A percentile compares a stretch with the other conserved stretches of the same genome.
Evolutionary conservation across 2,888 invertebrate species (phyloP).

Genomic region (Pteria penguin): DNA sequence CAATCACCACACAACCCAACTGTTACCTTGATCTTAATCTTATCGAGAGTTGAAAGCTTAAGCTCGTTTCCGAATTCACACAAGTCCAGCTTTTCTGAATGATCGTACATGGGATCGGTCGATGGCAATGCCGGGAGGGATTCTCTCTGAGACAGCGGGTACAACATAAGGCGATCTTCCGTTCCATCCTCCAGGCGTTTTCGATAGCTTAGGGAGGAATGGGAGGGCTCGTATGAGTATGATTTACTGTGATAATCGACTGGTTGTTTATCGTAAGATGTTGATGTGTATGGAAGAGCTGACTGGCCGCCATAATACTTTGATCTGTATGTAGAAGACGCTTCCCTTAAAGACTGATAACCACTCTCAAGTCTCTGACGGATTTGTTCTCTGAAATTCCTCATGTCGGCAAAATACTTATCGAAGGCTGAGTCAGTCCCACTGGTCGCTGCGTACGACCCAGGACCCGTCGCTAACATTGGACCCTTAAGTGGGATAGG

Average conservation of each 20-base stretch:
- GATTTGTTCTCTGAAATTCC: slow-evolving; percentile 59
- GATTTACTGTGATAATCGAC: background rate
- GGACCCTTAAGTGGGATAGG: slow-evolving; percentile 67
- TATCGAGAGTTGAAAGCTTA: slow-evolving; percentile 67
- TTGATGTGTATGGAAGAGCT: slow-evolving; percentile 17
- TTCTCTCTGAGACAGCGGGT: slow-evolving; percentile 47
- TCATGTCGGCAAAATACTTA: slow-evolving; percentile 58
- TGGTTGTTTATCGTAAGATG: background rate
- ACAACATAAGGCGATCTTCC: slow-evolving; percentile 56
- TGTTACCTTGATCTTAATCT: slow-evolving; percentile 73
- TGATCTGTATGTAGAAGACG: slow-evolving; percentile 22
- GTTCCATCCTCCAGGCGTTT: slow-evolving; percentile 52
- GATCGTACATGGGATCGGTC: slow-evolving; percentile 43
- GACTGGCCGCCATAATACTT: background rate
- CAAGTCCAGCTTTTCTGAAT: slow-evolving; percentile 47
- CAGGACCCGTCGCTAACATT: slow-evolving; percentile 45
- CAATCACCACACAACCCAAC: slow-evolving; percentile 29
- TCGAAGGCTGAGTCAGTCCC: slow-evolving; percentile 57
- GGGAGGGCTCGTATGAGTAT: background rate
- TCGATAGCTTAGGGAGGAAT: slow-evolving; percentile 35
- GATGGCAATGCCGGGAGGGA: slow-evolving; percentile 14
- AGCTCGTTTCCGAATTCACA: slow-evolving; percentile 51
- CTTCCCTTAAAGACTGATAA: slow-evolving; percentile 50
- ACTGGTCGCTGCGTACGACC: slow-evolving; percentile 43
- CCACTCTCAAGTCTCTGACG: slow-evolving; percentile 57